Conservation (phyloP, 2,113 vertebrate genomes). For the Calyptomena viridis region DNA sequence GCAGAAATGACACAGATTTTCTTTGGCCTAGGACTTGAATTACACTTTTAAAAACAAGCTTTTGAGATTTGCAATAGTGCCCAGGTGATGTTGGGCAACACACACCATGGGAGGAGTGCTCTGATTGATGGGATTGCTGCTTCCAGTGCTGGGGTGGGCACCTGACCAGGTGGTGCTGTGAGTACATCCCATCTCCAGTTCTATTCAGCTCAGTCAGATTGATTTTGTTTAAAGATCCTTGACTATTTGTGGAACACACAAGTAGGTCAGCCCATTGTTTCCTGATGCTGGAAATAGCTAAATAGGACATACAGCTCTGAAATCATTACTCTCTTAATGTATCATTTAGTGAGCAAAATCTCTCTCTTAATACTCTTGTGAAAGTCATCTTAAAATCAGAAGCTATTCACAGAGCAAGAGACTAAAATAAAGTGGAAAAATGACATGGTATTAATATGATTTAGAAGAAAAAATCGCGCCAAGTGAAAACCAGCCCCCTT, state of each 20-base stretch:
- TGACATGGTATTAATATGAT: not conserved
- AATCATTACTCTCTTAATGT: not conserved
- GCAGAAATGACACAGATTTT: not conserved
- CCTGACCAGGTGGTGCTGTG: not conserved
- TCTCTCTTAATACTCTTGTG: not conserved
- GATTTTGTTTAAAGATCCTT: constrained; percentile 12
- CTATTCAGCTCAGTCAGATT: not conserved
- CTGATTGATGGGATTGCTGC: not conserved
- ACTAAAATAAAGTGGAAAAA: not conserved
- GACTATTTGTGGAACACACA: constrained; percentile 16
- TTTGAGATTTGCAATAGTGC: not conserved
- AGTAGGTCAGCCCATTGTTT: not conserved
- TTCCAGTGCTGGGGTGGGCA: not conserved
- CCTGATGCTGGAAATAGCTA: not conserved
- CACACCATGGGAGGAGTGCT: rapidly evolving
- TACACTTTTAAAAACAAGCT: not conserved
- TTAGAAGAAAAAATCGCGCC: not conserved
- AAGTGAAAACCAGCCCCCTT: not conserved
- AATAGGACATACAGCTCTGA: not conserved
- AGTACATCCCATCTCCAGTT: not conserved
- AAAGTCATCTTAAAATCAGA: not conserved
- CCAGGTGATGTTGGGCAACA: not conserved
- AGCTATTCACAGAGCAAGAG: not conserved
- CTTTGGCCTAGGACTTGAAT: not conserved
- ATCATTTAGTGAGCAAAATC: not conserved